Conservation (phyloP, 2,888 invertebrate genomes). For the Synergus japonicus region DNA sequence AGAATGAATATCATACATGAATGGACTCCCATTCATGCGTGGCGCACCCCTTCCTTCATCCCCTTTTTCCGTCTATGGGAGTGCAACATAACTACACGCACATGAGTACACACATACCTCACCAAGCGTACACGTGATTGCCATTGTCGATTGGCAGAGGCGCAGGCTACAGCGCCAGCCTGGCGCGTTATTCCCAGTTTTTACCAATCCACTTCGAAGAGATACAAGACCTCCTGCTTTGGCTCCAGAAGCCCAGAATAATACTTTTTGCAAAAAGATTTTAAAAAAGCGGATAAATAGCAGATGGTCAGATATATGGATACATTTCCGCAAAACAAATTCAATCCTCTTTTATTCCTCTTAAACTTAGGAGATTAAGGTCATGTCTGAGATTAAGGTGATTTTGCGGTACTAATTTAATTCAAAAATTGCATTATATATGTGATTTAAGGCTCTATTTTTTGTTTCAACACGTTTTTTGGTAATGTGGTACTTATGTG, state of each 20-base stretch:
- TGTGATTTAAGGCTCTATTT: no score
- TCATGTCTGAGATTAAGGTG: no score
- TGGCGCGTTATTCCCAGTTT: slow-evolving; percentile 38
- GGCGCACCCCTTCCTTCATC: slow-evolving; percentile 33
- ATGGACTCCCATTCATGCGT: slow-evolving; percentile 37
- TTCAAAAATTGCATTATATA: no score
- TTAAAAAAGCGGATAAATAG: background rate
- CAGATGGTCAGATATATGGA: background rate
- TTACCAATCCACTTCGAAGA: slow-evolving; percentile 29
- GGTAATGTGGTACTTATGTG: background rate
- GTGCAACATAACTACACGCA: slow-evolving; percentile 24
- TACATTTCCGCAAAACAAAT: no score
- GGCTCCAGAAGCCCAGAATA: background rate
- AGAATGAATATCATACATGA: slow-evolving; percentile 25
- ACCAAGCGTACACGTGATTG: slow-evolving; percentile 26
- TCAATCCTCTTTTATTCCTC: no score
- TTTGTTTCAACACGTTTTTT: no score
- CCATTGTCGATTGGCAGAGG: slow-evolving; percentile 40
- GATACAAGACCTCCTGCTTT: slow-evolving; percentile 30
- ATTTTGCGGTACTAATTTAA: no score
- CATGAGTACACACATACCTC: slow-evolving; percentile 10
- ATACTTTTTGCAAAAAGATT: slow-evolving; percentile 10
- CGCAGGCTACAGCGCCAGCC: slow-evolving; percentile 38
- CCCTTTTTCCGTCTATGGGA: slow-evolving; percentile 34
- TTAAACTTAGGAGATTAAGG: no score